These are phyloP conservation scores for Ostrea denselamellosa DNA, from an alignment of 1,140 invertebrate genomes.

Conservation along the genomic window DNA sequence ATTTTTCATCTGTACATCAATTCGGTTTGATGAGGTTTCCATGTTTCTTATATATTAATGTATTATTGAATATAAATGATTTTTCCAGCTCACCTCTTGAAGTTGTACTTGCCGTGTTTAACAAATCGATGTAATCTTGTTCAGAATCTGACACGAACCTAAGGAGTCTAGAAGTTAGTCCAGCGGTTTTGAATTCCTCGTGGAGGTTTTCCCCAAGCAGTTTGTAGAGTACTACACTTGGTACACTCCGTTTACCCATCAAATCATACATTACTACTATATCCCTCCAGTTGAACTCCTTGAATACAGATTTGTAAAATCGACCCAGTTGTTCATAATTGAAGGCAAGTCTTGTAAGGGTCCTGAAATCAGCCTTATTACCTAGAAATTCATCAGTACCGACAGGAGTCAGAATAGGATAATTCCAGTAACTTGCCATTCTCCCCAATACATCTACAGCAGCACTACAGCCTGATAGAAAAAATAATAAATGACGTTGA, in stretches of 20 bases:
- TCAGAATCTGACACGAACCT: conserved; percentile 32
- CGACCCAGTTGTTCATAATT: conserved; percentile 89
- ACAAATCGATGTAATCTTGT: conserved; percentile 14
- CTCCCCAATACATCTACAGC: conserved; percentile 46
- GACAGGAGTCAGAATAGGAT: conserved; percentile 49
- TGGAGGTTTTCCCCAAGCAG: conserved; percentile 44
- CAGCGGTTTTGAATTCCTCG: conserved; percentile 22
- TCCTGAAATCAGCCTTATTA: conserved; percentile 91
- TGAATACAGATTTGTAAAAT: conserved; percentile 90
- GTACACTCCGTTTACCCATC: conserved; percentile 34
- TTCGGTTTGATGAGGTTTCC: too few relatives aligned
- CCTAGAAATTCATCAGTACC: conserved; percentile 47
- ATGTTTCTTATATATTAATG: too few relatives aligned
- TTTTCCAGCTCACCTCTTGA: conserved; percentile 45
- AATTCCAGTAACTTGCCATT: conserved; percentile 52
- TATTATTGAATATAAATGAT: too few relatives aligned
- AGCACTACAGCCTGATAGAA: conserved; percentile 50
- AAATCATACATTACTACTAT: conserved; percentile 90
- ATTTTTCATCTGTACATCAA: too few relatives aligned
- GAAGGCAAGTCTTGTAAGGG: conserved; percentile 90
- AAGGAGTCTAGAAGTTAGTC: conserved; percentile 13
- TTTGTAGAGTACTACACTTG: conserved; percentile 5
- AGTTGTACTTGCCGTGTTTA: conserved; percentile 32
- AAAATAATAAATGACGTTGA: background rate
- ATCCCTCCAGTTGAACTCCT: conserved; percentile 90